phyloP scores from a whole-genome alignment of 2,797 vertebrate species.

The Ptychadena robeensis region DNA sequence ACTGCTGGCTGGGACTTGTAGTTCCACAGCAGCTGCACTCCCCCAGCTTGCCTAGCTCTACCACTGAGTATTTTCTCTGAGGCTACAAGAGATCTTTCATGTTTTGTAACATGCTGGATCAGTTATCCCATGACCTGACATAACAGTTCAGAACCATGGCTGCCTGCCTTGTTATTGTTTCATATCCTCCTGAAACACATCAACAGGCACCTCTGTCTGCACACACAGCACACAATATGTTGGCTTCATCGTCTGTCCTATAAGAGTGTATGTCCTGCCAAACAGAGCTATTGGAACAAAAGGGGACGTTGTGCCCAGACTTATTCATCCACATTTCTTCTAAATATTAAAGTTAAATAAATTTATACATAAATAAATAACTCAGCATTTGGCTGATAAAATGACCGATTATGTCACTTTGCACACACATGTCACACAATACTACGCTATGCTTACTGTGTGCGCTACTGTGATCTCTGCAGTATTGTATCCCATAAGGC shows the following conservation, averaged over 20 bases:
- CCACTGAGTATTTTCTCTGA: constrained; percentile 21
- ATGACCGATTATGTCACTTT: background rate
- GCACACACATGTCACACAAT: background rate
- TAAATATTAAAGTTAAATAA: too few species aligned
- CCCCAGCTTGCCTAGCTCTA: constrained; percentile 44
- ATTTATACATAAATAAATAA: background rate
- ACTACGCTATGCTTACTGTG: too few species aligned
- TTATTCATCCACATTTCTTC: too few species aligned
- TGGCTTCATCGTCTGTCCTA: background rate
- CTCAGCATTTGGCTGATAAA: background rate
- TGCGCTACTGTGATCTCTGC: too few species aligned
- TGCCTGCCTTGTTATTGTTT: constrained; percentile 37
- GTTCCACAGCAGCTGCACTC: background rate
- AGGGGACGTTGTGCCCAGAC: too few species aligned
- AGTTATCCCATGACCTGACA: constrained; percentile 48
- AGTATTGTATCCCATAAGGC: too few species aligned
- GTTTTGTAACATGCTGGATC: constrained; percentile 13
- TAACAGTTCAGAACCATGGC: constrained; percentile 29
- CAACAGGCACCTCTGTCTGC: background rate
- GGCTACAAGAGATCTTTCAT: background rate
- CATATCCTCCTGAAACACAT: constrained; percentile 23
- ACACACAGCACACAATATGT: constrained; percentile 8
- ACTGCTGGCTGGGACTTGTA: background rate
- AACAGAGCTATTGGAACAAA: too few species aligned
- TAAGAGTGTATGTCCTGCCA: too few species aligned